These are phyloP conservation scores for Brachypterus glaber DNA, from an alignment of 2,888 invertebrate species.

Conservation along the genomic window DNA sequence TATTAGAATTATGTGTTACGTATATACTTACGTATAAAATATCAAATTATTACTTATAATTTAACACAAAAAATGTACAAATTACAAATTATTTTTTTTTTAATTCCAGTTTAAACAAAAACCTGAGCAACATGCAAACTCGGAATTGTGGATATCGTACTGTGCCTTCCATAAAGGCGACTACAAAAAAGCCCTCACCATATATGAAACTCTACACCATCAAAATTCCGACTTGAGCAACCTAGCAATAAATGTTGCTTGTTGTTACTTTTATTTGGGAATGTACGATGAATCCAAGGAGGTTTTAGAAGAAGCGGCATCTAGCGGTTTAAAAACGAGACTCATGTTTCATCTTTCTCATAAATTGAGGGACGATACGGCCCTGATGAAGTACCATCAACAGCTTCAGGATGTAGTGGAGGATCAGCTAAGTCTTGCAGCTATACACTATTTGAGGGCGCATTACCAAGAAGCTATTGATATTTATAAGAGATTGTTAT, in stretches of 20 bases:
- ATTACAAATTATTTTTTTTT: slow-evolving; percentile 7
- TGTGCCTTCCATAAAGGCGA: slow-evolving; percentile 94
- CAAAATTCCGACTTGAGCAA: slow-evolving; percentile 50
- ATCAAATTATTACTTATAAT: neutral
- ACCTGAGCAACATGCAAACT: slow-evolving; percentile 44
- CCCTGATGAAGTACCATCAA: slow-evolving; percentile 74
- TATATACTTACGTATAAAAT: neutral
- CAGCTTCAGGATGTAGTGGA: slow-evolving; percentile 80
- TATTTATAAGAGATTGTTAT: slow-evolving; percentile 86
- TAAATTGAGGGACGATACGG: slow-evolving; percentile 81
- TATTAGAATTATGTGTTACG: too few relatives aligned
- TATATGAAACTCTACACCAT: slow-evolving; percentile 52
- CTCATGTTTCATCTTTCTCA: slow-evolving; percentile 88
- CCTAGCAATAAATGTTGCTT: slow-evolving; percentile 72
- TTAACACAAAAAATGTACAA: neutral
- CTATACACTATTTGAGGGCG: slow-evolving; percentile 89
- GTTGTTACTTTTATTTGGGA: slow-evolving; percentile 89
- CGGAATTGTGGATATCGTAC: slow-evolving; percentile 85
- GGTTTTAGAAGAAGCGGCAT: slow-evolving; percentile 48
- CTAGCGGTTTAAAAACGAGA: slow-evolving; percentile 60
- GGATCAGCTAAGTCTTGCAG: slow-evolving; percentile 91
- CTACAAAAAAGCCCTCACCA: slow-evolving; percentile 70
- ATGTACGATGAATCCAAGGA: slow-evolving; percentile 67
- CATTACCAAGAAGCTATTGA: slow-evolving; percentile 99
- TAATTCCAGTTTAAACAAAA: slow-evolving; percentile 46